Evolutionary conservation across 2,888 invertebrate species (phyloP).

Genomic region (Agriotes lineatus): DNA sequence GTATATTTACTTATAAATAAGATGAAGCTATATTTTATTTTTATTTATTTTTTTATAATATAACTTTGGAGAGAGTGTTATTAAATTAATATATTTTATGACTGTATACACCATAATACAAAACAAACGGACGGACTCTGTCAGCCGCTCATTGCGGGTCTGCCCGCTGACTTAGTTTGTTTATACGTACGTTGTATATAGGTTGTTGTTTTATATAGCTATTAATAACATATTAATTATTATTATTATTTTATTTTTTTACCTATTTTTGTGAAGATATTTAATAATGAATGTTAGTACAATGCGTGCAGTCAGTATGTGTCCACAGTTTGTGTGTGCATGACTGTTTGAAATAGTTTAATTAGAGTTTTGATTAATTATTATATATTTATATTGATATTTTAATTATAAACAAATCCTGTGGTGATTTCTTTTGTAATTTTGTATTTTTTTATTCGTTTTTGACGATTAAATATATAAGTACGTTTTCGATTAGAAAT

Average conservation of each 20-base stretch:
- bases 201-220: slow-evolving; percentile 68
- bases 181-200: slow-evolving; percentile 66
- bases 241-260: slow-evolving; percentile 69
- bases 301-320: slow-evolving; percentile 56
- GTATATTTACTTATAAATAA: slow-evolving; percentile 37
- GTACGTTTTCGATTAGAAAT: slow-evolving; percentile 67
- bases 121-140: slow-evolving; percentile 52
- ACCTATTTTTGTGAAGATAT: slow-evolving; percentile 69
- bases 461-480: slow-evolving; percentile 66
- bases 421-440: slow-evolving; percentile 61
- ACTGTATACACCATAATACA: slow-evolving; percentile 36
- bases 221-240: slow-evolving; percentile 65
- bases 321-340: slow-evolving; percentile 62
- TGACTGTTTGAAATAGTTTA: slow-evolving; percentile 66
- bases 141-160: slow-evolving; percentile 51
- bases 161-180: slow-evolving; percentile 62
- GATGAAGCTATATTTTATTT: slow-evolving; percentile 59
- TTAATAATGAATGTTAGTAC: slow-evolving; percentile 68
- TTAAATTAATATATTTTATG: slow-evolving; percentile 58
- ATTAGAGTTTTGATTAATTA: slow-evolving; percentile 65
- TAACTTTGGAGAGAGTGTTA: slow-evolving; percentile 64
- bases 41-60: slow-evolving; percentile 67
- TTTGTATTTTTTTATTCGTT: slow-evolving; percentile 63
- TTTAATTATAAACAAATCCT: slow-evolving; percentile 63
- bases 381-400: slow-evolving; percentile 66